Conservation (phyloP, 2,888 invertebrate genomes). For the Erannis defoliaria region DNA sequence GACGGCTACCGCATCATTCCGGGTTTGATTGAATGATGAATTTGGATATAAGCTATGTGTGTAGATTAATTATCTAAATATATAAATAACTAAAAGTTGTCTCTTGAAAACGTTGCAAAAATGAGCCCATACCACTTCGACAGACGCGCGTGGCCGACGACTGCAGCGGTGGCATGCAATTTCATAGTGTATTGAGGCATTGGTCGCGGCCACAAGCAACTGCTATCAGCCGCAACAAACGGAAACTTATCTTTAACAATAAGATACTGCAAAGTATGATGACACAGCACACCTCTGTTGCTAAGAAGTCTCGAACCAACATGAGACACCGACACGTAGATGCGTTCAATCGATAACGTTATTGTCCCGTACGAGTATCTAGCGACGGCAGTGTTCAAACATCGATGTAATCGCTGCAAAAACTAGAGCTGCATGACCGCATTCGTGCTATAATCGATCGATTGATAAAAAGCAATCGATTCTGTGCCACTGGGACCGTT, state of each 20-base stretch:
- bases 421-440: slow-evolving; percentile 57
- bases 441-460: slow-evolving; percentile 42
- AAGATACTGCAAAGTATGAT: not conserved
- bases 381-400: slow-evolving; percentile 45
- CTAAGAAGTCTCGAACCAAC: slow-evolving; percentile 37
- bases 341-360: slow-evolving; percentile 46
- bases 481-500: slow-evolving; percentile 40
- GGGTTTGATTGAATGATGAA: no score
- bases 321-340: slow-evolving; percentile 34
- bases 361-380: slow-evolving; percentile 40
- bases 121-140: no score
- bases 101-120: no score
- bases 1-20: no score
- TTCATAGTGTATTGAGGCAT: no score
- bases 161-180: no score
- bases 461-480: slow-evolving; percentile 55
- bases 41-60: no score
- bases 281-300: slow-evolving; percentile 34
- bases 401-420: slow-evolving; percentile 55
- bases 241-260: not conserved
- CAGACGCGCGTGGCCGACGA: no score
- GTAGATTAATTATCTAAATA: no score
- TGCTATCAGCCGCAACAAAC: no score
- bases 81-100: no score
- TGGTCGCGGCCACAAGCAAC: no score